Evolutionary conservation across 2,888 invertebrate genomes (phyloP), one percentile per base, ranked within the genome.

Genomic region (Megalurothrips usitatus): DNA sequence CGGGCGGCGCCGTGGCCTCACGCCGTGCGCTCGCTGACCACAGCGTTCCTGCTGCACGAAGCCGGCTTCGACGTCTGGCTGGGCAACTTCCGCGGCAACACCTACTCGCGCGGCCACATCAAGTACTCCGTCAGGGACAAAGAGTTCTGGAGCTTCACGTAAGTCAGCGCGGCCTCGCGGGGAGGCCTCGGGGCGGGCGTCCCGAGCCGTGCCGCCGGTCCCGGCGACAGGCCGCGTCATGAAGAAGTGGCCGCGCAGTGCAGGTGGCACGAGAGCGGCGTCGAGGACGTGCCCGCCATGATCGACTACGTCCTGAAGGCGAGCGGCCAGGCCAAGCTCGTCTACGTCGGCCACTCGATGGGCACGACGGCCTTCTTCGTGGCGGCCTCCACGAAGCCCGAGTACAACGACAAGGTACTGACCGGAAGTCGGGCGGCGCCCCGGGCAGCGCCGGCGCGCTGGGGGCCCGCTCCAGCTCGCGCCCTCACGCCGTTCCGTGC

Each of bases 321-420:
- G 10, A 91, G 91, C 2, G 86, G 88, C 0, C 87, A 89, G 83
- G 84, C 87, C 17, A 87, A 89, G 48, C 85, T 93, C 68, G 90
- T 92, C 84, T 97, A 96, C 86, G 88, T 96, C 78, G 97, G 96
- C 0, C 96, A 97, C 87, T 96, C 96, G 0, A 96, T 97, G 92
- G 97, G 96, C 0, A 94, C 94, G 0, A 93, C 94, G 0, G 89
- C 92, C 85, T 90, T 93, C 83, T 93, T 92, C 85, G 92, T 92
- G 2, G 88, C 94, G 85, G 89, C 94, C 80, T 92, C 93, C 0
- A 89, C 91, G 26, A 88, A 91, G 83, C 91, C 92, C 0, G 89
- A 92, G 83, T 91, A 92, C 1, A 92, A 93, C 83, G 90, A 91
- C 79, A 88, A 94, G 63, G 89, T 90, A 84, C 34, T 43, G 34